Evolutionary conservation across 2,888 invertebrate genomes (phyloP).

Genomic region (Leptothorax acervorum): DNA sequence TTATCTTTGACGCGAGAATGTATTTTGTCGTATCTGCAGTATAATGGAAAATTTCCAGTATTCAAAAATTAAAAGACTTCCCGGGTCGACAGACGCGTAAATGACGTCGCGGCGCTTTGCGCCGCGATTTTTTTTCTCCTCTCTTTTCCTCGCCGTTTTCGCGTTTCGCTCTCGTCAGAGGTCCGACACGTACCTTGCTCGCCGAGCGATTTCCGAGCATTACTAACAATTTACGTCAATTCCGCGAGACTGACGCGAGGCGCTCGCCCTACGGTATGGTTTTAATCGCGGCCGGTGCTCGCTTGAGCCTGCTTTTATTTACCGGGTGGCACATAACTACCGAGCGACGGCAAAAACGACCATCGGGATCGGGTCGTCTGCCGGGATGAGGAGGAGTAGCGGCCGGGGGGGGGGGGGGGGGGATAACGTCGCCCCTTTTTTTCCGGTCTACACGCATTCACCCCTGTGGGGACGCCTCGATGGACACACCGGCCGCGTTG

Average conservation of each 20-base stretch:
- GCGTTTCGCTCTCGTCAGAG: conserved; percentile 25
- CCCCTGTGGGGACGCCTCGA: background rate
- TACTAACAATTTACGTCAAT: conserved; percentile 50
- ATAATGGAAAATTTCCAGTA: conserved; percentile 23
- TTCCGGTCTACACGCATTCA: conserved; percentile 36
- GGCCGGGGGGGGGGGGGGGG: background rate
- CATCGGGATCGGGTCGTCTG: background rate
- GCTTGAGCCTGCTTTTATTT: conserved; percentile 46
- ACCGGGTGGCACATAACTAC: conserved; percentile 28
- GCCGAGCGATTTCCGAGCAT: conserved; percentile 32
- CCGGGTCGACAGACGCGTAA: conserved; percentile 1
- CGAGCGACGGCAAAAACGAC: conserved; percentile 39
- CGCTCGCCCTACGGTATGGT: background rate
- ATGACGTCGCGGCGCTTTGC: conserved; percentile 12
- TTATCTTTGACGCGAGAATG: background rate
- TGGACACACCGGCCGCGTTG: conserved; percentile 35
- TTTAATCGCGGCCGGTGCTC: conserved; percentile 22
- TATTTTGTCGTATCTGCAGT: conserved; percentile 17
- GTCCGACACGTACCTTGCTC: conserved; percentile 20
- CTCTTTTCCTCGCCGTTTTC: background rate
- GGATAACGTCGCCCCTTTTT: conserved; percentile 15
- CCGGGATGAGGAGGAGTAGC: background rate
- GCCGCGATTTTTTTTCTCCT: background rate
- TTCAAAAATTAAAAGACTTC: conserved; percentile 30
- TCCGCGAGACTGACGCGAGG: conserved; percentile 33